Base-by-base conservation (phyloP, 2,113 vertebrate species). In the Tringa solitaria region DNA sequence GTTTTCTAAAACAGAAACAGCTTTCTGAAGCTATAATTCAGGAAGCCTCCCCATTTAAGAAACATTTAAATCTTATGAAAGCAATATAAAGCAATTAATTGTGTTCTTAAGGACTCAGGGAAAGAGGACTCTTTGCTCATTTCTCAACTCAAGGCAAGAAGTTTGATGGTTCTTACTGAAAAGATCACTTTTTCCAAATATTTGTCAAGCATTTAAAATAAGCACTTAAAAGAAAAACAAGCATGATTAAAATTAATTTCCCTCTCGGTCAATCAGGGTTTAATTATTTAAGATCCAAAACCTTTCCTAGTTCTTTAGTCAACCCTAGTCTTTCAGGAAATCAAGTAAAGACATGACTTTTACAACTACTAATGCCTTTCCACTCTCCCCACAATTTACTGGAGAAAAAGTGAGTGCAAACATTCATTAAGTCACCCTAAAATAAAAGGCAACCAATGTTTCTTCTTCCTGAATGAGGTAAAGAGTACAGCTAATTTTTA, bases 161-260 rank as follows among this genome's bases (percentile, higher is more conserved):
- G 43, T 10, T 10, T 86, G 83, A 78, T 67, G 73, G 26, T 32
- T 93, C 81, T 94, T 93, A 87, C 30, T 79, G 65, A 94, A 92
- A 94, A 76, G 45, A 80, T 23, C 0, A 2, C 53, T 87, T 94
- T 86, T 84, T 41, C 64, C 81, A 93, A 90, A 56, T 84, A 75
- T 87, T 91, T 93, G 76, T 72, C 57, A 82, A 84, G 27, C 53
- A 68, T 84, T 93, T 89, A 82, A 92, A 93, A 87, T 35, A 60
- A 72, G 30, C 10, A 48, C 51, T 95, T 73, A 12, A 60, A 68
- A 65, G 14, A 53, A 75, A 57, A 48, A 13, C 4, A 81, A 89
- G 32, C 22, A 73, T 2, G 4, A 61, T 68, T 83, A 83, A 95
- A 94, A 90, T 57, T 46, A 74, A 84, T 82, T 64, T 21, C 14